These are phyloP conservation scores for Pipistrellus pipistrellus DNA, from an alignment of 2,797 vertebrate genomes.

Conservation along the genomic window DNA sequence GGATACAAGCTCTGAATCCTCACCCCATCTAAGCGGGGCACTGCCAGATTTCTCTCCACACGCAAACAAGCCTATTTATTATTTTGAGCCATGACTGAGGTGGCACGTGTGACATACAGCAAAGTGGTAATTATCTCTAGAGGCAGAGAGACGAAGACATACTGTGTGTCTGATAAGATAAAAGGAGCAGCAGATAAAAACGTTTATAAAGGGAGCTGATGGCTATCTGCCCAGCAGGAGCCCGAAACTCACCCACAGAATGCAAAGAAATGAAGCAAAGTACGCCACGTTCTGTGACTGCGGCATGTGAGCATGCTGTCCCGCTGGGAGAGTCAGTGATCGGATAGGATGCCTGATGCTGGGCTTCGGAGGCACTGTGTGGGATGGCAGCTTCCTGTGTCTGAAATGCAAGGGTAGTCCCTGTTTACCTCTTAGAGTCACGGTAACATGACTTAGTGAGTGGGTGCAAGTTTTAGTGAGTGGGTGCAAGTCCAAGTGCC, in stretches of 20 bases:
- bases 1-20: neutral
- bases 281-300: neutral
- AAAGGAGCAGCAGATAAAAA: slow-evolving; percentile 71
- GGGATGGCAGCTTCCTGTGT: neutral
- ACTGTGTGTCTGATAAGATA: slow-evolving; percentile 79
- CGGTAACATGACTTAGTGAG: neutral
- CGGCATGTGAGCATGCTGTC: neutral
- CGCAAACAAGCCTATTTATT: slow-evolving; percentile 74
- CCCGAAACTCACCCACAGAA: neutral
- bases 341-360: neutral
- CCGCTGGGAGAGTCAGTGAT: neutral
- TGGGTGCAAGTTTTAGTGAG: neutral
- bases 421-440: neutral
- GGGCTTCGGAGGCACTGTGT: neutral
- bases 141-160: slow-evolving; percentile 65
- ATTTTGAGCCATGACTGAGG: slow-evolving; percentile 57
- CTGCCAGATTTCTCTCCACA: slow-evolving; percentile 39
- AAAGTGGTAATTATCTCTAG: slow-evolving; percentile 74
- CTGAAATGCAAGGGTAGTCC: neutral
- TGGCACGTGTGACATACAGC: slow-evolving; percentile 72
- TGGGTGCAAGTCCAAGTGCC: neutral
- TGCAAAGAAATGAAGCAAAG: slow-evolving; percentile 19
- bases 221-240: slow-evolving; percentile 43
- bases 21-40: neutral
- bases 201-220: slow-evolving; percentile 64